phyloP scores from a whole-genome alignment of 2,113 vertebrate genomes.

The Cynopterus brachyotis region DNA sequence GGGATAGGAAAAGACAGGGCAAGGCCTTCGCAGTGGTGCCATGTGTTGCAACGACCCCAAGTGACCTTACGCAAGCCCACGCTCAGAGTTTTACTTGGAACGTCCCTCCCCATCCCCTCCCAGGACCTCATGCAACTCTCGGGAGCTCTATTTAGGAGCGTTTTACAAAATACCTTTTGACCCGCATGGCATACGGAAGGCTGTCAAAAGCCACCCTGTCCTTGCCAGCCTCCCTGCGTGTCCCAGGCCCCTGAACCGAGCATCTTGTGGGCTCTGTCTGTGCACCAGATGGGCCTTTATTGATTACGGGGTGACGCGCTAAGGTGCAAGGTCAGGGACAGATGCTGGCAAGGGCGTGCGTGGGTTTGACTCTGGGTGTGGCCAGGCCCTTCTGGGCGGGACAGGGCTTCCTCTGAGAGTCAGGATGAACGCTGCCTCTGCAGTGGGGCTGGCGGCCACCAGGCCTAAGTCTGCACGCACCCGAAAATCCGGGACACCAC shows the following conservation, averaged over 20 bases:
- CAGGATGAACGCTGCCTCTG: not conserved
- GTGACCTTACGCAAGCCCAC: not conserved
- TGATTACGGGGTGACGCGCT: not conserved
- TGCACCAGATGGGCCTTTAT: not conserved
- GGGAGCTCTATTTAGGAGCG: conserved; percentile 26
- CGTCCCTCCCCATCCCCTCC: not conserved
- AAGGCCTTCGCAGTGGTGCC: not conserved
- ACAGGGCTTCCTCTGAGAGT: not conserved
- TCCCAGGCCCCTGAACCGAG: not conserved
- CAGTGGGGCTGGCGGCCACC: not conserved
- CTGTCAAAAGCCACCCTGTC: not conserved
- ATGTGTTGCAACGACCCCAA: not conserved
- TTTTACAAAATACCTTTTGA: conserved; percentile 14
- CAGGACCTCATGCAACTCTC: not conserved
- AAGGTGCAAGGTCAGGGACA: not conserved
- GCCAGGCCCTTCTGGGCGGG: not conserved
- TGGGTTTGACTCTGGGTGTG: not conserved
- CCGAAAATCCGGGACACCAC: not conserved
- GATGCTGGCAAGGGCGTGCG: not conserved
- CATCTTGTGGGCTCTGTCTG: not conserved
- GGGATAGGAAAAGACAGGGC: not conserved
- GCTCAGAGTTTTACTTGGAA: not conserved
- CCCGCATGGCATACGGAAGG: not conserved
- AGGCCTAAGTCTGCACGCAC: not conserved
- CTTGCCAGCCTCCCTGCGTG: not conserved